Conservation (phyloP, 2,797 vertebrate species). For the Darevskia nairensis region DNA sequence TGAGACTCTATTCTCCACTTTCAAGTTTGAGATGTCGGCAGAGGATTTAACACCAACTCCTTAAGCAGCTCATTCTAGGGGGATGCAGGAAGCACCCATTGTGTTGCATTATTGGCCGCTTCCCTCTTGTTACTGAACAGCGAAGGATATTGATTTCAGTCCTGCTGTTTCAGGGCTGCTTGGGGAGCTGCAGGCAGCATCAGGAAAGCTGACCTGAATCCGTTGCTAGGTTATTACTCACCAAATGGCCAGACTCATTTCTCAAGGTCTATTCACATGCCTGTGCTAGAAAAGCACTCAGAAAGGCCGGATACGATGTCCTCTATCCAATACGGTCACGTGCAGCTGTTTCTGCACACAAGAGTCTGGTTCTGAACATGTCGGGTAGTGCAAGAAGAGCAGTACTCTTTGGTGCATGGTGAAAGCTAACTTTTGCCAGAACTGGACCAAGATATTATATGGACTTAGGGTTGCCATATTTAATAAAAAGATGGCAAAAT, state of each 20-base stretch:
- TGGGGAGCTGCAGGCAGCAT: background rate
- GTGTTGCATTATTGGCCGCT: background rate
- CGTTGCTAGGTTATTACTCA: conserved; percentile 3
- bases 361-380: background rate
- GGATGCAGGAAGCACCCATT: background rate
- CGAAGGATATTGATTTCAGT: conserved; percentile 14
- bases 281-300: background rate
- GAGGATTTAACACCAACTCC: conserved; percentile 2
- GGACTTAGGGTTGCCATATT: no score
- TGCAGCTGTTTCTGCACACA: background rate
- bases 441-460: no score
- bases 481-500: no score
- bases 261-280: background rate
- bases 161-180: background rate
- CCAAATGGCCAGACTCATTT: background rate
- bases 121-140: background rate
- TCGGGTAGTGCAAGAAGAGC: background rate
- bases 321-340: background rate
- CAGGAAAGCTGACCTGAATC: background rate
- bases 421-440: background rate
- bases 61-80: background rate
- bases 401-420: background rate
- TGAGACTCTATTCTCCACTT: background rate
- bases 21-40: background rate
- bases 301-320: background rate